Evolutionary conservation across 2,888 invertebrate species (phyloP).

Genomic region (Baronia brevicornis): DNA sequence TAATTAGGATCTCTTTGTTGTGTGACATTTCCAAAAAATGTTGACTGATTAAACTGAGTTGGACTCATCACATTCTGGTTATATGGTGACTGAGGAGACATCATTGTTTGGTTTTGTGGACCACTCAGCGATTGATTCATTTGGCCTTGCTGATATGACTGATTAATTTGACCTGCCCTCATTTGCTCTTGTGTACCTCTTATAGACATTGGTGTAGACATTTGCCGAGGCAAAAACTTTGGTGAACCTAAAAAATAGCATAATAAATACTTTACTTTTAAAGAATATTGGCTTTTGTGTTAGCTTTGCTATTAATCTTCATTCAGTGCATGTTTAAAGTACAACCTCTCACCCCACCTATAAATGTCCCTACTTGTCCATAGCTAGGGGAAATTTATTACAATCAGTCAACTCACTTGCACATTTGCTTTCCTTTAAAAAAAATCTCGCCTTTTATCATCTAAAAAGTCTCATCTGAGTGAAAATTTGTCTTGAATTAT

Average conservation of each 20-base stretch:
- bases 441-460: too few species aligned
- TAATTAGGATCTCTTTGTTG: conserved; percentile 54
- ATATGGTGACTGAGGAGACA: conserved; percentile 51
- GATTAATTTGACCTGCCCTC: conserved; percentile 47
- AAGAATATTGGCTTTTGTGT: too few species aligned
- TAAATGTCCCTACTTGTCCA: too few species aligned
- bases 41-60: conserved; percentile 52
- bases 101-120: conserved; percentile 42
- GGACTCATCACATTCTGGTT: conserved; percentile 51
- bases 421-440: too few species aligned
- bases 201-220: conserved; percentile 66
- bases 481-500: too few species aligned
- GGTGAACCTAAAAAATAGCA: conserved; percentile 58
- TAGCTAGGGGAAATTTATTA: too few species aligned
- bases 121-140: conserved; percentile 52
- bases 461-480: too few species aligned
- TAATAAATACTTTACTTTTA: too few species aligned
- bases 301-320: too few species aligned
- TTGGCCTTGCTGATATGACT: conserved; percentile 47
- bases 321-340: too few species aligned
- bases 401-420: too few species aligned
- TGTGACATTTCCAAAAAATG: conserved; percentile 46
- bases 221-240: conserved; percentile 65
- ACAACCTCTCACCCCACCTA: too few species aligned
- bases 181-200: conserved; percentile 51